phyloP scores from a whole-genome alignment of 2,113 vertebrate genomes.

The Cariama cristata region DNA sequence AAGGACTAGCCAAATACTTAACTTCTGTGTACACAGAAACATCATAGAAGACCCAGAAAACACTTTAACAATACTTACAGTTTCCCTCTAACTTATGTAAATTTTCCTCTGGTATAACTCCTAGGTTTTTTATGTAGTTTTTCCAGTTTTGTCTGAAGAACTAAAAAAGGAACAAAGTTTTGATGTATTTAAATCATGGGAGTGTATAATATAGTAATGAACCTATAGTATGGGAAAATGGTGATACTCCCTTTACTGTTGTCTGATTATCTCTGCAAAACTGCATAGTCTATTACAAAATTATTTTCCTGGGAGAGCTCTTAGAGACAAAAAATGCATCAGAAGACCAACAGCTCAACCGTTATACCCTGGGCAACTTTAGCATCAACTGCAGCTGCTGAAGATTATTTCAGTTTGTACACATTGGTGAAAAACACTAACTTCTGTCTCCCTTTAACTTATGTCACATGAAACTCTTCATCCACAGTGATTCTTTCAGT shows the following conservation, averaged over 20 bases:
- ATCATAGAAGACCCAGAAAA: background rate
- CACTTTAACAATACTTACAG: fast-evolving
- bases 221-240: background rate
- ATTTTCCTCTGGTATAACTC: background rate
- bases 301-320: background rate
- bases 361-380: background rate
- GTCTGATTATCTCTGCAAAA: background rate
- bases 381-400: background rate
- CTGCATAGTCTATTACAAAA: background rate
- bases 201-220: background rate
- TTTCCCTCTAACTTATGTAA: background rate
- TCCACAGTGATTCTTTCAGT: background rate
- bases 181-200: background rate
- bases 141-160: background rate
- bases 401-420: background rate
- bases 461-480: background rate
- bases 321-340: background rate
- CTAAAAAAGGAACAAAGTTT: background rate
- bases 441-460: background rate
- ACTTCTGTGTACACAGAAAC: background rate
- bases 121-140: background rate
- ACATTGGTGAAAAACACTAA: background rate
- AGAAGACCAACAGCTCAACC: background rate
- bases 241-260: background rate
- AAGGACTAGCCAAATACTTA: background rate